phyloP scores from a whole-genome alignment of 2,113 vertebrate species.

The Mesitornis unicolor region DNA sequence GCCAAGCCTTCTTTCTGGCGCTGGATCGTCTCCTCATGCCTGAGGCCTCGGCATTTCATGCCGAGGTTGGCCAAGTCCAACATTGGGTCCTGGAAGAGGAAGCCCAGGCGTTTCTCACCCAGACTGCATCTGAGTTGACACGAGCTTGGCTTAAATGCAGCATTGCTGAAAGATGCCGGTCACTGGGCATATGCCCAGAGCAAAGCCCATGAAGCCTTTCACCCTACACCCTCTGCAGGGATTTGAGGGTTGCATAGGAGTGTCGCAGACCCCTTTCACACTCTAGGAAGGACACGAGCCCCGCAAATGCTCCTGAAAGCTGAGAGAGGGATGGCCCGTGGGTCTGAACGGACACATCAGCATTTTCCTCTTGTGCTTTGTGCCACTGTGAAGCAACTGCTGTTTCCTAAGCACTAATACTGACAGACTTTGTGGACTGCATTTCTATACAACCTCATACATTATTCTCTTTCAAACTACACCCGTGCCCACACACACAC shows the following conservation, averaged over 20 bases:
- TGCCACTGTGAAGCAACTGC: rapidly evolving
- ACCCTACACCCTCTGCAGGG: neutral
- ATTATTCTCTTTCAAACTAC: neutral
- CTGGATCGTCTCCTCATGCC: conserved; percentile 73
- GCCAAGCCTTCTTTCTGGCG: conserved; percentile 73
- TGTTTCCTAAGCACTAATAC: rapidly evolving
- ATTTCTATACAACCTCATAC: rapidly evolving
- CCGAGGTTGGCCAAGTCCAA: conserved; percentile 55
- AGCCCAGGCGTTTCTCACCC: neutral
- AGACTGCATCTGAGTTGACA: neutral
- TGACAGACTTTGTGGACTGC: no score
- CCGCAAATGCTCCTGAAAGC: neutral
- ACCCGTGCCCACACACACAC: rapidly evolving
- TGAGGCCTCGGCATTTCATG: conserved; percentile 68
- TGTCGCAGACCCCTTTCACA: rapidly evolving
- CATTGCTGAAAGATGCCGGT: rapidly evolving
- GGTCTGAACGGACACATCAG: rapidly evolving
- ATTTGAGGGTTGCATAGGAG: neutral
- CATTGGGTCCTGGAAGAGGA: conserved; percentile 3
- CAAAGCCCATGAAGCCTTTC: neutral
- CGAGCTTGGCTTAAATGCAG: neutral
- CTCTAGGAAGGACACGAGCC: neutral
- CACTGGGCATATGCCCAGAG: neutral
- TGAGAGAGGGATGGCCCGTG: rapidly evolving
- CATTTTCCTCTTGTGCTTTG: rapidly evolving